Percentiles rank a stretch among this genome's conserved stretches.
Conservation (phyloP, 2,888 invertebrate genomes). For the Masnerella sp. region DNA sequence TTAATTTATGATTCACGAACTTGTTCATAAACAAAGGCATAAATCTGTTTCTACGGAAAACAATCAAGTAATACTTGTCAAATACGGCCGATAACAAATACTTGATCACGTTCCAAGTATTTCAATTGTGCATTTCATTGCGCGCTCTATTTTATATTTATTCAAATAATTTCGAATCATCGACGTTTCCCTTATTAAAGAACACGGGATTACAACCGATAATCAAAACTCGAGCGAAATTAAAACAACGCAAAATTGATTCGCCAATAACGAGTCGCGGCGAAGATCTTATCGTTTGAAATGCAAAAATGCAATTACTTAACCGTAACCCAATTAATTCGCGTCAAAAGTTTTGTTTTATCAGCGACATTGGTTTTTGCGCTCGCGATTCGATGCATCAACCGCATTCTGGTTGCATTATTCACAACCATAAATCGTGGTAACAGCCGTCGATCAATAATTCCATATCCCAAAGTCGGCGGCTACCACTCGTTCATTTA, state of each 20-base stretch:
- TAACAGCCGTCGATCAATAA: conserved; percentile 74
- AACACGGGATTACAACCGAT: not conserved
- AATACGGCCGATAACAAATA: conserved; percentile 13
- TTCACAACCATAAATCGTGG: conserved; percentile 72
- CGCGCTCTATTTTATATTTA: conserved; percentile 4
- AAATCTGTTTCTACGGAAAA: conserved; percentile 17
- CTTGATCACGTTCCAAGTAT: conserved; percentile 30
- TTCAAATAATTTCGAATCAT: not conserved
- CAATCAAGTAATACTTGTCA: conserved; percentile 22
- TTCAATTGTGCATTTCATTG: conserved; percentile 13
- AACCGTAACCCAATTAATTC: not conserved
- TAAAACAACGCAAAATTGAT: not conserved
- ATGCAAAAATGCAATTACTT: too few species aligned
- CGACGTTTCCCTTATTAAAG: conserved; percentile 6
- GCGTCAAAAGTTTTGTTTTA: conserved; percentile 26
- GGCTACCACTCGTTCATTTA: conserved; percentile 67
- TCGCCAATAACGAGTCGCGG: too few species aligned
- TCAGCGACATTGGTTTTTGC: conserved; percentile 61
- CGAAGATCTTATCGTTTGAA: too few species aligned
- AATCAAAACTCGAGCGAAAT: not conserved
- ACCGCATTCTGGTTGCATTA: conserved; percentile 75
- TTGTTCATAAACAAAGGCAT: conserved; percentile 12
- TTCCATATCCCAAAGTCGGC: conserved; percentile 69
- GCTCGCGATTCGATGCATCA: conserved; percentile 68
- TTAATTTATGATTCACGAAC: conserved; percentile 10